phyloP scores from a whole-genome alignment of 2,113 vertebrate genomes.

The Triplophysa rosa region DNA sequence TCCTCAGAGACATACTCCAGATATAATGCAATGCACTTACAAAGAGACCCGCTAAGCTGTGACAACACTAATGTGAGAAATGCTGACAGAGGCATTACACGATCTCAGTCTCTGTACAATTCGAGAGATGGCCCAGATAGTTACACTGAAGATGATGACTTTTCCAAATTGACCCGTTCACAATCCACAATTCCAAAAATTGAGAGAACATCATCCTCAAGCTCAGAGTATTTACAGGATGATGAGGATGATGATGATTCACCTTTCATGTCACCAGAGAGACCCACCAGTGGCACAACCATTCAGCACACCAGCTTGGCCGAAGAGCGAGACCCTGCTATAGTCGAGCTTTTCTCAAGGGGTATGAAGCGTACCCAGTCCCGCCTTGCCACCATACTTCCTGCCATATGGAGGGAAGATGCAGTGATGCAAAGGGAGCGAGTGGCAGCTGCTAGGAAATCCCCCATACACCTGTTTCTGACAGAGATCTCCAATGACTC shows the following conservation, averaged over 20 bases:
- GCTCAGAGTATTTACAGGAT: conserved; percentile 75
- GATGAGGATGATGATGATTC: conserved; percentile 71
- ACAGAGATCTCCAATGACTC: conserved; percentile 75
- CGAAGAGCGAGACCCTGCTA: conserved; percentile 69
- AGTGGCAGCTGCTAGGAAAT: conserved; percentile 68
- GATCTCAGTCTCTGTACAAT: conserved; percentile 60
- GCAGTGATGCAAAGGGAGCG: conserved; percentile 70
- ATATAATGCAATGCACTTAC: conserved; percentile 64
- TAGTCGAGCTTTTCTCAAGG: conserved; percentile 68
- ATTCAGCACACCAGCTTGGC: conserved; percentile 69
- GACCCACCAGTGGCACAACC: conserved; percentile 55
- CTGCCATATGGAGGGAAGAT: conserved; percentile 77
- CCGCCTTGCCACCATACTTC: conserved; percentile 77
- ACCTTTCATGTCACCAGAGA: conserved; percentile 74
- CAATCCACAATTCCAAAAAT: conserved; percentile 61
- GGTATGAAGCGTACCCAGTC: conserved; percentile 81
- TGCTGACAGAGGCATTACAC: conserved; percentile 53
- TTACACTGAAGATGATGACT: conserved; percentile 67
- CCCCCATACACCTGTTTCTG: conserved; percentile 78
- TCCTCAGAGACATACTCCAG: conserved; percentile 62
- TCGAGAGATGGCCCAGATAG: conserved; percentile 61
- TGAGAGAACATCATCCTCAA: conserved; percentile 74
- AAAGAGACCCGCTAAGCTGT: conserved; percentile 73
- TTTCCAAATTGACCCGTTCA: conserved; percentile 66
- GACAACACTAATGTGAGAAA: conserved; percentile 62